A percentile compares a stretch with the other conserved stretches of the same genome.
These are phyloP conservation scores for Copsychus sechellarum DNA, from an alignment of 2,113 vertebrate genomes.

Conservation along the genomic window DNA sequence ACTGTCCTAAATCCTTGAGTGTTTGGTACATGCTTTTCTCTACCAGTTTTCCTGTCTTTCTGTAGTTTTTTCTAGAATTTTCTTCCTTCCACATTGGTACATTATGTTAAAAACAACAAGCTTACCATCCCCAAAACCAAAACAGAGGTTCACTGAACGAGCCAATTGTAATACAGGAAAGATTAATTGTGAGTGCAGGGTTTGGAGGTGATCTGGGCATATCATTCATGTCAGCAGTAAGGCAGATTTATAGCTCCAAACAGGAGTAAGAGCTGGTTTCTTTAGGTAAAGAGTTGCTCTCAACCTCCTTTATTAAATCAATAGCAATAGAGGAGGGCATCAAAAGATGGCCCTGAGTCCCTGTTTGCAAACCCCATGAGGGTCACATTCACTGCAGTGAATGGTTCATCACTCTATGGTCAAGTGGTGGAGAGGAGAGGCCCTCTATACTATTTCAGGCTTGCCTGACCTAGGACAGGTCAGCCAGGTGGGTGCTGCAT, in stretches of 20 bases:
- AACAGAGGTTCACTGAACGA: background rate
- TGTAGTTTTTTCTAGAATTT: background rate
- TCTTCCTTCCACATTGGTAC: background rate
- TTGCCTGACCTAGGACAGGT: background rate
- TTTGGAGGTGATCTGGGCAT: background rate
- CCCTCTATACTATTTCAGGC: background rate
- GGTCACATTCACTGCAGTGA: background rate
- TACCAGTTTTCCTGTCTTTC: background rate
- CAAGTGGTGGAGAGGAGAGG: background rate
- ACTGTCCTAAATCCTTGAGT: background rate
- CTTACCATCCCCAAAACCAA: background rate
- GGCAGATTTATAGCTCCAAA: background rate
- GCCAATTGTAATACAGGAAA: background rate
- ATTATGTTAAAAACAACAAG: background rate
- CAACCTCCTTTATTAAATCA: background rate
- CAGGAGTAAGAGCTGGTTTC: background rate
- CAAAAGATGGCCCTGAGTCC: background rate
- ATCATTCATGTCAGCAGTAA: background rate
- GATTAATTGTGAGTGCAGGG: background rate
- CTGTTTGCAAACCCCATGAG: background rate
- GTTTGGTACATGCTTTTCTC: background rate
- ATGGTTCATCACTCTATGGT: rapidly evolving
- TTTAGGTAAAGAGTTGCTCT: background rate
- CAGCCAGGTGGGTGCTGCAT: rapidly evolving
- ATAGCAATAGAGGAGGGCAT: background rate